Base-by-base conservation (phyloP, 2,888 invertebrate species). In the Eurytoma californica region DNA sequence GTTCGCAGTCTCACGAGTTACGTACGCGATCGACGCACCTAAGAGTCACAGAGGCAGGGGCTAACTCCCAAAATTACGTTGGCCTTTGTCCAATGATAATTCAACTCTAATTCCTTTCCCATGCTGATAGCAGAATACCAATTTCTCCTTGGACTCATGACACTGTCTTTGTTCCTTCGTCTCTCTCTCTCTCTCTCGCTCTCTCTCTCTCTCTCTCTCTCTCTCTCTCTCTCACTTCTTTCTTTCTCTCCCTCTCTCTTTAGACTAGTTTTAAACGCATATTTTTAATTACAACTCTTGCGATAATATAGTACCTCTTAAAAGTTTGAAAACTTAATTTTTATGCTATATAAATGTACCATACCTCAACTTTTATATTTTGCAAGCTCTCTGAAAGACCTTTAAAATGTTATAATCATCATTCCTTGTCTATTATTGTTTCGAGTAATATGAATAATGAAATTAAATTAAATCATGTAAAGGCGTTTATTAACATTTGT, bases 41-140 rank as follows among this genome's bases (percentile, higher is more conserved):
- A 18, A 65, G 20, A 24, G 20, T n/a, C 13, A n/a, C 16, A 24
- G 24, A 24, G 24, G 1, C 24, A 16, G n/a, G 61, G 20, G 13
- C 20, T 24, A 55, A 28, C 14, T 5, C 20, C 39, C 65, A 66
- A 78, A 73, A 73, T 78, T 63, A 18, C 68, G 28, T 63, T 73
- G 67, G 72, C 51, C 18, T 61, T 73, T 55, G 28, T 55, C 60
- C 61, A 78, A 73, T 30, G 61, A 73, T 73, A 73, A 77, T 77
- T 53, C 39, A 39, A 20, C 65, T 70, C 55, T 70, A 70, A 77
- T 70, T 77, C 30, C 70, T 65, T 65, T 57, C 20, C 18, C 30
- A 77, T 70, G 57, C 20, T 51, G 63, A 70, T 77, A 65, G 28
- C 20, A 49, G 69, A 70, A 77, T 77, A 63, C 57, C 65, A 51